Base-by-base conservation (phyloP, 1,140 invertebrate species). In the Heterodera carotae region DNA sequence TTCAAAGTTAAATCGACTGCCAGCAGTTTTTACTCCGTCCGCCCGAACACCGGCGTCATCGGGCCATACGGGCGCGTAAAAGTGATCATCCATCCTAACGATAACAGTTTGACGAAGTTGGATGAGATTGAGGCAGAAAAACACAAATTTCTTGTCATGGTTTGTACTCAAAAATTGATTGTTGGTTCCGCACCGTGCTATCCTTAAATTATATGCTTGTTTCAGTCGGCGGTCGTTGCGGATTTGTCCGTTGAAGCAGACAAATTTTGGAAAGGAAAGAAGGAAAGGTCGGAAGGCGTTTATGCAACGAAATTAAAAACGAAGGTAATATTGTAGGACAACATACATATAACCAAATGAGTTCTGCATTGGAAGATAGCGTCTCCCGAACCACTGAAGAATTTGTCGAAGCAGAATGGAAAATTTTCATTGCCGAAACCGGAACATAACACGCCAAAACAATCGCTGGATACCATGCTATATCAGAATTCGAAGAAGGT, bases 1-100 rank as follows among this genome's bases (percentile, higher is more conserved):
- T 71, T 71, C 59, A 71, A 71, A 33, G 39, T 71, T 15, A 71
- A 71, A 2, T 71, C 69, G 6, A 71, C 69, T 6, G 34, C 69
- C 1, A 71, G 36, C 48, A 22, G 59, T 15, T 71, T 71, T n/a
- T 71, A 71, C n/a, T 56, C 48, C 6, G 39, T 71, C 29, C 29
- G 69, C 7, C 69, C 69, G 29, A 29, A 48, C 5, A 56, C 34
- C 59, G 69, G 69, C 22, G 48, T 59, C n/a, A 71, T 71, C 33
- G n/a, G 48, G n/a, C 39, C 69, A 2, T 31, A 71, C 8, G 22
- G 39, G 18, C 34, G 33, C 12, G 39, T 53, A 2, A 48, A 71
- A 25, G 69, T 71, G 18, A 36, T 71, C 6, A 43, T 71, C 48
- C 34, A 71, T 7, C 69, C 69, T 2, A 48, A 48, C 33, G 69